Conservation (phyloP, 2,888 invertebrate genomes). For the Limnephilus auricula region DNA sequence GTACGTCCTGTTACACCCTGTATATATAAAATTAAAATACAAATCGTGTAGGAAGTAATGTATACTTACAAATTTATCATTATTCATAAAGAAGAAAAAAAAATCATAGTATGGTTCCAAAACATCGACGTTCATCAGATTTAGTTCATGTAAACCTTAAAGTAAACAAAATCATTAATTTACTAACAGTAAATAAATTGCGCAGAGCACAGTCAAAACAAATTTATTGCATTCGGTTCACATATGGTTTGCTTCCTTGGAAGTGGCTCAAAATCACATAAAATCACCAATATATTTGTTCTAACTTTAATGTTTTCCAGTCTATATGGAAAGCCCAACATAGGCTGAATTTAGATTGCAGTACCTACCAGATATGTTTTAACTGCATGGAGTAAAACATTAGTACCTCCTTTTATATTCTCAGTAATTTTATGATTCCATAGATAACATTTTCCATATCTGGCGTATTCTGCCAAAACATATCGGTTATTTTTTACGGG, state of each 20-base stretch:
- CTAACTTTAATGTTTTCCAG: too few relatives aligned
- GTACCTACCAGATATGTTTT: too few relatives aligned
- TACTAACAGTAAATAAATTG: constrained; percentile 8
- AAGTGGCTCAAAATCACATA: background rate
- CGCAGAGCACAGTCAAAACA: too few relatives aligned
- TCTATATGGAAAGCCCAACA: too few relatives aligned
- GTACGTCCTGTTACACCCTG: too few relatives aligned
- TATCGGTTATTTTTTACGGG: too few relatives aligned
- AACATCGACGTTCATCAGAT: constrained; percentile 72
- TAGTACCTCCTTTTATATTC: too few relatives aligned
- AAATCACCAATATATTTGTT: background rate
- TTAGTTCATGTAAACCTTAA: constrained; percentile 70
- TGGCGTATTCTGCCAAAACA: too few relatives aligned
- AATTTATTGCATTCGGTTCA: background rate
- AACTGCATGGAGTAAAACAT: too few relatives aligned
- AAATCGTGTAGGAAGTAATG: background rate
- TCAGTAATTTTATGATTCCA: too few relatives aligned
- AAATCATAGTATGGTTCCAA: constrained; percentile 75
- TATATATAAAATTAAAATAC: background rate
- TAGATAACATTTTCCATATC: too few relatives aligned
- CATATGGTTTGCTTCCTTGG: background rate
- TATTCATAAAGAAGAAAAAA: constrained; percentile 72
- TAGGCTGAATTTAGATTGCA: too few relatives aligned
- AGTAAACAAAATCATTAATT: constrained; percentile 27
- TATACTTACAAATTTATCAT: constrained; percentile 73